A percentile compares a stretch with the other conserved stretches of the same genome.
Conservation (phyloP, 2,888 invertebrate genomes). For the Graphium colonna region DNA sequence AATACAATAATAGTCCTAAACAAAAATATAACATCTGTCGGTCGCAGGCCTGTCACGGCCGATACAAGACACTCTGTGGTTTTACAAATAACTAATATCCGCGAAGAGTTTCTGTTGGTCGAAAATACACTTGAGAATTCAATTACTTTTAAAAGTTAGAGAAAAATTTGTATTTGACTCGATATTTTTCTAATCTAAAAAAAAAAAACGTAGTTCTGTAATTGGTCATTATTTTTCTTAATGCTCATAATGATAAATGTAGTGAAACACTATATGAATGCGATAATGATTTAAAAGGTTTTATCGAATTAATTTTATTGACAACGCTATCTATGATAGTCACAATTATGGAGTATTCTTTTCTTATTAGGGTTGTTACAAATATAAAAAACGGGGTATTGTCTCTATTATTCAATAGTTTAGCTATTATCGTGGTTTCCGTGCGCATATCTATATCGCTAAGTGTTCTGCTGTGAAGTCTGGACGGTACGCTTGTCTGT, state of each 20-base stretch:
- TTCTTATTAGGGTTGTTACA: neutral
- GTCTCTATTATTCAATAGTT: neutral
- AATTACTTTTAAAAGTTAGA: too few relatives aligned
- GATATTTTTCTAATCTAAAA: too few relatives aligned
- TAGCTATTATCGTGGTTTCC: too few relatives aligned
- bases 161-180: too few relatives aligned
- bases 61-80: slow-evolving; percentile 2
- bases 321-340: too few relatives aligned
- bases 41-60: slow-evolving; percentile 7
- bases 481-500: neutral
- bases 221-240: neutral
- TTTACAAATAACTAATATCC: too few relatives aligned
- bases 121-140: too few relatives aligned
- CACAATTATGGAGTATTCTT: too few relatives aligned
- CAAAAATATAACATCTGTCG: slow-evolving; percentile 44
- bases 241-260: neutral
- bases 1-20: slow-evolving; percentile 39
- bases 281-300: too few relatives aligned
- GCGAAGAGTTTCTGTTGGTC: too few relatives aligned
- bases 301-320: too few relatives aligned
- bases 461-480: neutral
- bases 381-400: slow-evolving; percentile 1
- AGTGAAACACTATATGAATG: too few relatives aligned
- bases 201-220: neutral
- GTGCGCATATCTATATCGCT: neutral